phyloP scores from a whole-genome alignment of 2,888 invertebrate genomes.

The Patella caerulea region DNA sequence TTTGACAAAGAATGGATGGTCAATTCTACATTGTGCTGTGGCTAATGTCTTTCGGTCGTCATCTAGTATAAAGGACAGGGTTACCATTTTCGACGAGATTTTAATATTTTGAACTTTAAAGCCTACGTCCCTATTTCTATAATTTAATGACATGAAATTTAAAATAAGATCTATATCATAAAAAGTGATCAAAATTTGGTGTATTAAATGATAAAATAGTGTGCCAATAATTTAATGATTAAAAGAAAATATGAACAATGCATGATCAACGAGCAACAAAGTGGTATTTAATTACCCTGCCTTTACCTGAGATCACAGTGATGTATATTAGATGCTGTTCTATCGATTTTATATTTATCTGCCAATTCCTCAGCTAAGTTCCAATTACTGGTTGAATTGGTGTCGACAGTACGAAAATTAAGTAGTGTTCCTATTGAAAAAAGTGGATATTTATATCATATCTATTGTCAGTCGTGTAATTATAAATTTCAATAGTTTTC shows the following conservation, averaged over 20 bases:
- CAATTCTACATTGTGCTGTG: slow-evolving; percentile 58
- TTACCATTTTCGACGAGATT: too few relatives aligned
- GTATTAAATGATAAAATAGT: too few relatives aligned
- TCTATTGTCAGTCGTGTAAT: not conserved
- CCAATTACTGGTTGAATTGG: slow-evolving; percentile 14
- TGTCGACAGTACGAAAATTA: slow-evolving; percentile 3
- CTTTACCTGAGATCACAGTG: not conserved
- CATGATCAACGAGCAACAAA: too few relatives aligned
- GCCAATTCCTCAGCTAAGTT: slow-evolving; percentile 30
- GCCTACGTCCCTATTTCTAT: too few relatives aligned
- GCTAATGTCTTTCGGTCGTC: not conserved
- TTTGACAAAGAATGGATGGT: slow-evolving; percentile 71
- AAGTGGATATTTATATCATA: not conserved
- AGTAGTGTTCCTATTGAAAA: slow-evolving; percentile 13
- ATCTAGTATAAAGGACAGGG: too few relatives aligned
- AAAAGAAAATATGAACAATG: too few relatives aligned
- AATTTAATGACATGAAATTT: too few relatives aligned
- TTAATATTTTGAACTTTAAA: too few relatives aligned
- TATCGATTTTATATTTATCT: not conserved
- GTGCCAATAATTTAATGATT: too few relatives aligned
- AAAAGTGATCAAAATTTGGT: too few relatives aligned
- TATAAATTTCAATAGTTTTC: not conserved
- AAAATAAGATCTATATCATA: too few relatives aligned
- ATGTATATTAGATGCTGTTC: slow-evolving; percentile 4
- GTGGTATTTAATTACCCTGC: not conserved